phyloP scores from a whole-genome alignment of 2,888 invertebrate genomes.

The Acrobasis repandana region DNA sequence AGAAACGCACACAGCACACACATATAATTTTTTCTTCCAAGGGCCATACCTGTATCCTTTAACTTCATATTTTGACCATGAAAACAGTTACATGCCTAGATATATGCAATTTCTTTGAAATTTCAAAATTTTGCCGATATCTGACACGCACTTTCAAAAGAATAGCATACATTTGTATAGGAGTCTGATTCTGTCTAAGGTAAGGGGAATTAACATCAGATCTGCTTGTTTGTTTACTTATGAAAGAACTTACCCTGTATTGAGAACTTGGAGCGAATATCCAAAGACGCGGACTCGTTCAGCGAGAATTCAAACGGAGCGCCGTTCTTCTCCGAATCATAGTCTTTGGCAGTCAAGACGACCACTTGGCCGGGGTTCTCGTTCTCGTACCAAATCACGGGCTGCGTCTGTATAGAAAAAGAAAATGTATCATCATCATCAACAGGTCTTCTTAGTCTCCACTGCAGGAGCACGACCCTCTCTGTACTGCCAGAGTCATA shows the following conservation, averaged over 20 bases:
- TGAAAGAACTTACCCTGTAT: conserved; percentile 81
- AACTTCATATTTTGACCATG: too few species aligned
- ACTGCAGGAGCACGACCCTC: too few species aligned
- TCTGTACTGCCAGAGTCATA: too few species aligned
- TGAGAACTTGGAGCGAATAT: conserved; percentile 87
- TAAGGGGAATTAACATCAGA: not conserved
- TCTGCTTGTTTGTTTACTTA: not conserved
- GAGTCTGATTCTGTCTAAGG: too few species aligned
- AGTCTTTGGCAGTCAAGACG: conserved; percentile 89
- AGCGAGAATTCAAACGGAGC: conserved; percentile 91
- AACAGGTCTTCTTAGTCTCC: too few species aligned
- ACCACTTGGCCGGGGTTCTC: conserved; percentile 87
- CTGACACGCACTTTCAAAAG: too few species aligned
- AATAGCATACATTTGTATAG: too few species aligned
- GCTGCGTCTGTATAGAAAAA: conserved; percentile 81
- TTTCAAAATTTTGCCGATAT: too few species aligned
- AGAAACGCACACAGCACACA: not conserved
- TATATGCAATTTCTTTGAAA: too few species aligned
- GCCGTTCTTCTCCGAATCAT: conserved; percentile 92
- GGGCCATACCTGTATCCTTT: too few species aligned
- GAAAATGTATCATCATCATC: not conserved
- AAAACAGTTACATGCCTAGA: too few species aligned
- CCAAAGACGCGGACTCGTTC: conserved; percentile 85
- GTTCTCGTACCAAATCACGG: conserved; percentile 93
- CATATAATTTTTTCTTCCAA: too few species aligned